Percentiles rank a stretch among this genome's conserved stretches.
Evolutionary conservation across 2,888 invertebrate species (phyloP).

Genomic region (Syrphus vitripennis): DNA sequence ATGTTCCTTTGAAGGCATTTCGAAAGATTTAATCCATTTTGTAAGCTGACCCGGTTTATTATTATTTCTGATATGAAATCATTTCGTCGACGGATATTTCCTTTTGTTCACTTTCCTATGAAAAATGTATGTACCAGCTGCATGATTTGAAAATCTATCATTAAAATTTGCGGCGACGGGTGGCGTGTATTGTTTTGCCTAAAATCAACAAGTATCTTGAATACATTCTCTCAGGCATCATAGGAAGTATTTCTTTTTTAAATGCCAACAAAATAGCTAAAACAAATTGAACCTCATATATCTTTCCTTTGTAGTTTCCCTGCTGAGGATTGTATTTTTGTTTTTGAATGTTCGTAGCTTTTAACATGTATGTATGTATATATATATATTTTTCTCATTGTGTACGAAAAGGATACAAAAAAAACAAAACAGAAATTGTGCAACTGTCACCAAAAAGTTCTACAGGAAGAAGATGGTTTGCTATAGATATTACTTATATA

Average conservation of each 20-base stretch:
- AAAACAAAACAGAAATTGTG: slow-evolving; percentile 28
- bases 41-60: background rate
- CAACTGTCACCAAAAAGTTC: slow-evolving; percentile 24
- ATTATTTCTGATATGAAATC: background rate
- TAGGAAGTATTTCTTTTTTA: background rate
- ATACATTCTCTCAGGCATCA: background rate
- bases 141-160: background rate
- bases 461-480: slow-evolving; percentile 31
- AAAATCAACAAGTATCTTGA: slow-evolving; percentile 16
- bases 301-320: background rate
- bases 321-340: background rate
- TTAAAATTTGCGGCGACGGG: too few species aligned
- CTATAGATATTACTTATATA: slow-evolving; percentile 37
- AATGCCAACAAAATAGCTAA: background rate
- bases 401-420: background rate
- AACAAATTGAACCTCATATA: background rate
- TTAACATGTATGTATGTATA: too few species aligned
- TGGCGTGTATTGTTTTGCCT: too few species aligned
- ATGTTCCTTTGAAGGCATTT: background rate
- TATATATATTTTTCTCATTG: background rate
- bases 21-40: background rate
- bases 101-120: background rate
- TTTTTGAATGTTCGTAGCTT: background rate
- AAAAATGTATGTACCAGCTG: background rate
- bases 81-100: background rate